These are phyloP conservation scores for Clarias platycephalus DNA, from an alignment of 2,797 vertebrate species.

Conservation along the genomic window DNA sequence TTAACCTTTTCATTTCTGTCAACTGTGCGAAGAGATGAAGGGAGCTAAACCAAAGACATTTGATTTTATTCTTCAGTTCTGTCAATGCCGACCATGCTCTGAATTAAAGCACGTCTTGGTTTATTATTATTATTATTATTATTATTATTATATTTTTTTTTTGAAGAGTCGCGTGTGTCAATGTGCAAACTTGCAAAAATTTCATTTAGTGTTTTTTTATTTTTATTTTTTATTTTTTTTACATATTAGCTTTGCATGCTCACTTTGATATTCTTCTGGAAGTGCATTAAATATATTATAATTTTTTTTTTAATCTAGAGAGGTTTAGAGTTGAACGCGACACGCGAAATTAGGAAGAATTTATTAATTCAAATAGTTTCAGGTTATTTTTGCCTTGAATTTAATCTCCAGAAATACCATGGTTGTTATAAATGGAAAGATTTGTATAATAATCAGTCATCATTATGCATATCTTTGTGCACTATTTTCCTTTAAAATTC, in stretches of 20 bases:
- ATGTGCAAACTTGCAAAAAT: background rate
- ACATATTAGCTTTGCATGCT: background rate
- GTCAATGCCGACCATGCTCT: background rate
- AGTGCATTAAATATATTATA: background rate
- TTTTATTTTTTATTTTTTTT: no score
- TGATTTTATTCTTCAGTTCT: background rate
- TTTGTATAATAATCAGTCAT: background rate
- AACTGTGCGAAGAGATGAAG: conserved; percentile 21
- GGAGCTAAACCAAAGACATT: background rate
- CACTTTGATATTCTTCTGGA: background rate
- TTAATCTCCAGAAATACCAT: background rate
- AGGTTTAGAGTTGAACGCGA: background rate
- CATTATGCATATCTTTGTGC: background rate
- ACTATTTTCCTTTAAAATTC: background rate
- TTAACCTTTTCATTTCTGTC: conserved; percentile 48
- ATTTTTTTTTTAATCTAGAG: background rate
- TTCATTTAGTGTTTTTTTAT: background rate
- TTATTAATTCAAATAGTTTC: background rate
- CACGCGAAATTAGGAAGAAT: background rate
- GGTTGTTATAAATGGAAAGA: no score
- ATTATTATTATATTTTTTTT: no score
- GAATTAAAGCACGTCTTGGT: background rate
- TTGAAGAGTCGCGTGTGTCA: background rate
- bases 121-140: no score
- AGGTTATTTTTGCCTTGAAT: background rate